A percentile compares a stretch with the other conserved stretches of the same genome.
Evolutionary conservation across 2,113 vertebrate species (phyloP).

Genomic region (Dicerorhinus sumatrensis): DNA sequence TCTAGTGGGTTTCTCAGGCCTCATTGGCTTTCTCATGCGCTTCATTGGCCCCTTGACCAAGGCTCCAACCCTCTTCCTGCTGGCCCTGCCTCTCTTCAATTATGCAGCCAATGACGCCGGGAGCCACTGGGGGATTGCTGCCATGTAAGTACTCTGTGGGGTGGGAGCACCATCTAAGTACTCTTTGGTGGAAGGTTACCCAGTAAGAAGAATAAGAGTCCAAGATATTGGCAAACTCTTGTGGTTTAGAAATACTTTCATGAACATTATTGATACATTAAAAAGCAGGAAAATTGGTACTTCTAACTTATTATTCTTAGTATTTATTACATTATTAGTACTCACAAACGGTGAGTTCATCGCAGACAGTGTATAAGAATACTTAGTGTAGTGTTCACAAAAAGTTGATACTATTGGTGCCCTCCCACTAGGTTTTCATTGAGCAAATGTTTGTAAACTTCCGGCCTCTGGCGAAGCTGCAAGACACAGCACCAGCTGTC

Average conservation of each 20-base stretch:
- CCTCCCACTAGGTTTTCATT: not conserved
- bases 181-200: not conserved
- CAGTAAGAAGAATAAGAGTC: not conserved
- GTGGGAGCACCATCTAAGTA: not conserved
- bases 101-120: slow-evolving; percentile 92
- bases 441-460: not conserved
- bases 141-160: slow-evolving; percentile 89
- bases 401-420: not conserved
- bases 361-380: not conserved
- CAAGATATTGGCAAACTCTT: not conserved
- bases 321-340: not conserved
- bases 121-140: slow-evolving; percentile 95
- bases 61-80: slow-evolving; percentile 90
- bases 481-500: not conserved
- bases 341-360: not conserved
- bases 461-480: not conserved
- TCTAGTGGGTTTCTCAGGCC: slow-evolving; percentile 95
- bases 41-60: slow-evolving; percentile 98
- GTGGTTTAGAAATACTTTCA: not conserved
- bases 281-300: not conserved
- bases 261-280: not conserved
- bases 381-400: not conserved
- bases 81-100: slow-evolving; percentile 92
- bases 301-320: not conserved
- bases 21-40: slow-evolving; percentile 95